A percentile compares a stretch with the other conserved stretches of the same genome.
These are phyloP conservation scores for Pycnomerus fuliginosus DNA, from an alignment of 2,888 invertebrate species.

Conservation along the genomic window DNA sequence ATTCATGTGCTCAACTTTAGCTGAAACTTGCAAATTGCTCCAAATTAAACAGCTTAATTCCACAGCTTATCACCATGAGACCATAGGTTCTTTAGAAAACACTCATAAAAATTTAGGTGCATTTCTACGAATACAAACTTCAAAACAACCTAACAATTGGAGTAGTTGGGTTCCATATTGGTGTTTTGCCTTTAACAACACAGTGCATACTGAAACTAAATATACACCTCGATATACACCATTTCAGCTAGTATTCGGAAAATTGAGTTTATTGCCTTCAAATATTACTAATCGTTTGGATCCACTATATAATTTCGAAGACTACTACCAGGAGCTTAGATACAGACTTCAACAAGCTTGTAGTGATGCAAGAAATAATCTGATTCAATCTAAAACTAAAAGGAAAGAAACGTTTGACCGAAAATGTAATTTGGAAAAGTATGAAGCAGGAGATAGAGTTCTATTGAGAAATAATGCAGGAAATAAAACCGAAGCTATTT, in stretches of 20 bases:
- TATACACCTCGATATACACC: slow-evolving; percentile 23
- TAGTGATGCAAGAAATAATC: slow-evolving; percentile 22
- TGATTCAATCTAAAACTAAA: slow-evolving; percentile 8
- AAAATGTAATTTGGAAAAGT: neutral
- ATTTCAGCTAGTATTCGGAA: slow-evolving; percentile 23
- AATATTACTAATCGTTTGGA: slow-evolving; percentile 10
- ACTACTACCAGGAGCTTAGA: too few species aligned
- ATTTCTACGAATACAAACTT: slow-evolving; percentile 16
- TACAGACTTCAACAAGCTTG: slow-evolving; percentile 23
- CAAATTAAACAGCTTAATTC: slow-evolving; percentile 21
- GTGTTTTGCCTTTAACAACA: slow-evolving; percentile 22
- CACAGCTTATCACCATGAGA: slow-evolving; percentile 24
- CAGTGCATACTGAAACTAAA: slow-evolving; percentile 26
- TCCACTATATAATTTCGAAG: slow-evolving; percentile 23
- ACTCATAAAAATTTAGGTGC: slow-evolving; percentile 19
- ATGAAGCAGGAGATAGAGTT: neutral
- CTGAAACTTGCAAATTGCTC: slow-evolving; percentile 21
- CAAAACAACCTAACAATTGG: slow-evolving; percentile 15
- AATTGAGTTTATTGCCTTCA: slow-evolving; percentile 13
- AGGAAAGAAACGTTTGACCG: neutral
- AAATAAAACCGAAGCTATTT: neutral
- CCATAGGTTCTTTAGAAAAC: slow-evolving; percentile 20
- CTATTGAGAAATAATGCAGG: neutral
- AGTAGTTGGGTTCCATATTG: slow-evolving; percentile 23
- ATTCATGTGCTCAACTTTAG: slow-evolving; percentile 19